A percentile compares a stretch with the other conserved stretches of the same genome.
phyloP scores from a whole-genome alignment of 1,140 invertebrate genomes.

The Pseudomyrmex pallidus region DNA sequence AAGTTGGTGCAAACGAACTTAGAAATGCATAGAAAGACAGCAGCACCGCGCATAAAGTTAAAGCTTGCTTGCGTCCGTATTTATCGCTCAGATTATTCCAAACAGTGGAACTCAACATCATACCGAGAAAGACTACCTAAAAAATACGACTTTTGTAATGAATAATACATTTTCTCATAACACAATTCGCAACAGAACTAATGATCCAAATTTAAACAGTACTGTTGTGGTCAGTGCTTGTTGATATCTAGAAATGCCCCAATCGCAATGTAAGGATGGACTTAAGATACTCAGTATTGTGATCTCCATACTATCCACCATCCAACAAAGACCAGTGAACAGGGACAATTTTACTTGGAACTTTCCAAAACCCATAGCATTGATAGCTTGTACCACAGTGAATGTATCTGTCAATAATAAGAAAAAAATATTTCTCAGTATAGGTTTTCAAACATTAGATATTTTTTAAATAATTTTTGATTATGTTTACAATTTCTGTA shows the following conservation, averaged over 20 bases:
- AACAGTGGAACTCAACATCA: conserved; percentile 98
- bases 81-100: conserved; percentile 98
- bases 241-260: conserved; percentile 94
- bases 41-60: conserved; percentile 94
- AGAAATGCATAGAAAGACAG: conserved; percentile 96
- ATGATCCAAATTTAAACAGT: conserved; percentile 63
- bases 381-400: conserved; percentile 97
- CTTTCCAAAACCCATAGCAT: conserved; percentile 97
- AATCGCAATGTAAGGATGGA: conserved; percentile 96
- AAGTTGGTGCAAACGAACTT: conserved; percentile 96
- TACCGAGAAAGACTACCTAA: conserved; percentile 96
- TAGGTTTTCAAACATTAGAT: background rate
- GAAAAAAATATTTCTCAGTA: background rate
- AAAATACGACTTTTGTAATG: conserved; percentile 20
- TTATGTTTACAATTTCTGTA: too few species aligned
- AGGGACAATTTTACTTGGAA: conserved; percentile 97
- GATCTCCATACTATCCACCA: conserved; percentile 99
- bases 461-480: too few species aligned
- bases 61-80: conserved; percentile 96
- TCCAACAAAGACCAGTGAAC: conserved; percentile 96
- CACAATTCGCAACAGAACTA: background rate
- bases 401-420: conserved; percentile 91
- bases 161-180: conserved; percentile 15
- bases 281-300: conserved; percentile 97
- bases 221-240: conserved; percentile 91